Evolutionary conservation across 2,888 invertebrate genomes (phyloP).

Genomic region (Osedax fenrisi): DNA sequence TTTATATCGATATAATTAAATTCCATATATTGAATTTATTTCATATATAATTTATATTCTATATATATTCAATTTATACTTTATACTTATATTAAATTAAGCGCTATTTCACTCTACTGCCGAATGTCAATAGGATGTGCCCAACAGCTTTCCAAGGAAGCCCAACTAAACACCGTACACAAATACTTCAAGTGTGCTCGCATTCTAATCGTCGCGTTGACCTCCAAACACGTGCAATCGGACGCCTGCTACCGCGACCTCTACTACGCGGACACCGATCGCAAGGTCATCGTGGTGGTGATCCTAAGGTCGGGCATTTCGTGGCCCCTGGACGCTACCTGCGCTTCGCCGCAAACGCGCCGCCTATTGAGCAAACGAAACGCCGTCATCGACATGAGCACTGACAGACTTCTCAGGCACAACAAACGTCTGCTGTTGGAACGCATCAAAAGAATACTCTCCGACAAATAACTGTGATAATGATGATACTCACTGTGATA

Average conservation of each 20-base stretch:
- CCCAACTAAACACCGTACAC: too few species aligned
- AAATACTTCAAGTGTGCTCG: not conserved
- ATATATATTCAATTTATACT: too few species aligned
- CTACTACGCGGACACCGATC: constrained; percentile 44
- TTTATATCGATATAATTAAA: too few species aligned
- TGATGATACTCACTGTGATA: too few species aligned
- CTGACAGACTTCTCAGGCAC: constrained; percentile 44
- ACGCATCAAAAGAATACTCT: constrained; percentile 37
- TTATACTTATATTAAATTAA: too few species aligned
- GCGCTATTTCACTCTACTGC: too few species aligned
- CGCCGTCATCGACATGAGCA: constrained; percentile 44
- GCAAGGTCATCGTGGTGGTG: constrained; percentile 45
- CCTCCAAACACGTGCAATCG: constrained; percentile 48
- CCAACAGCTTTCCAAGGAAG: too few species aligned
- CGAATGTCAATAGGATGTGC: too few species aligned
- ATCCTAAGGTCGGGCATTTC: constrained; percentile 41
- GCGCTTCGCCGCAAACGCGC: constrained; percentile 41
- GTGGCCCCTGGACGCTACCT: constrained; percentile 42
- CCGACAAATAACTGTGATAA: too few species aligned
- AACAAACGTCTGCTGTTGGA: constrained; percentile 42
- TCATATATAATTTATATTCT: too few species aligned
- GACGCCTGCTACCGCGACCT: constrained; percentile 48
- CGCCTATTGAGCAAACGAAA: constrained; percentile 40
- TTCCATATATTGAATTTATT: too few species aligned
- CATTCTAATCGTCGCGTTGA: constrained; percentile 33